Conservation (phyloP, 2,888 invertebrate species). For the Drosophila bunnanda region DNA sequence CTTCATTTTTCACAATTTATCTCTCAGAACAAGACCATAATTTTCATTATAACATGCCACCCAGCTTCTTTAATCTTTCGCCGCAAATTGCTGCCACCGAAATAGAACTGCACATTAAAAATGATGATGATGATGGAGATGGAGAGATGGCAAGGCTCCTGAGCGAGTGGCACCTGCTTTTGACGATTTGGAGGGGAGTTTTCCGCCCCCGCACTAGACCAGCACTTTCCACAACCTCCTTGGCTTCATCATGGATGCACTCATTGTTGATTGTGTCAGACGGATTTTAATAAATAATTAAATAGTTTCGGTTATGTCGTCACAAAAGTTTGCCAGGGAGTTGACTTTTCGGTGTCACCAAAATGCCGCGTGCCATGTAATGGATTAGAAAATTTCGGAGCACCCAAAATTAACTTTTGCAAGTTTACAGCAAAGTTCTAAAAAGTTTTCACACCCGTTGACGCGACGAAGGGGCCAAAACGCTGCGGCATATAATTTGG, state of each 20-base stretch:
- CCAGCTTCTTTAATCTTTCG: slow-evolving; percentile 32
- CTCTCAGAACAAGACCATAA: slow-evolving; percentile 23
- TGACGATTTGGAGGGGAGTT: slow-evolving; percentile 1
- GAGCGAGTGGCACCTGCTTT: slow-evolving; percentile 31
- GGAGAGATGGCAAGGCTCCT: slow-evolving; percentile 1
- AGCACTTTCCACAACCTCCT: slow-evolving; percentile 29
- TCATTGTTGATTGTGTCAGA: slow-evolving; percentile 44
- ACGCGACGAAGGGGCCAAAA: slow-evolving; percentile 49
- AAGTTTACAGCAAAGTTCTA: slow-evolving; percentile 14
- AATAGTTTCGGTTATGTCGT: slow-evolving; percentile 40
- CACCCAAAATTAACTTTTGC: slow-evolving; percentile 40
- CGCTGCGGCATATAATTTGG: slow-evolving; percentile 13
- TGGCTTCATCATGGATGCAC: slow-evolving; percentile 40
- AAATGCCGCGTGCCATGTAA: slow-evolving; percentile 36
- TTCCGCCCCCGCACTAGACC: not conserved
- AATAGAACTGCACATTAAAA: slow-evolving; percentile 67
- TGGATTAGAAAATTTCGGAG: slow-evolving; percentile 38
- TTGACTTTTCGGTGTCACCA: slow-evolving; percentile 22
- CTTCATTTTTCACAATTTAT: slow-evolving; percentile 6
- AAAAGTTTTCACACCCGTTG: slow-evolving; percentile 22
- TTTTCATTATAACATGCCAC: slow-evolving; percentile 15
- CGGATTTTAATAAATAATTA: slow-evolving; percentile 63
- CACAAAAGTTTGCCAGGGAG: slow-evolving; percentile 36
- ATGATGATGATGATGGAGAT: slow-evolving; percentile 42
- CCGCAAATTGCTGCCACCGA: slow-evolving; percentile 28